Conservation (phyloP, 2,888 invertebrate species). For the Disparrhopalites patrizii region DNA sequence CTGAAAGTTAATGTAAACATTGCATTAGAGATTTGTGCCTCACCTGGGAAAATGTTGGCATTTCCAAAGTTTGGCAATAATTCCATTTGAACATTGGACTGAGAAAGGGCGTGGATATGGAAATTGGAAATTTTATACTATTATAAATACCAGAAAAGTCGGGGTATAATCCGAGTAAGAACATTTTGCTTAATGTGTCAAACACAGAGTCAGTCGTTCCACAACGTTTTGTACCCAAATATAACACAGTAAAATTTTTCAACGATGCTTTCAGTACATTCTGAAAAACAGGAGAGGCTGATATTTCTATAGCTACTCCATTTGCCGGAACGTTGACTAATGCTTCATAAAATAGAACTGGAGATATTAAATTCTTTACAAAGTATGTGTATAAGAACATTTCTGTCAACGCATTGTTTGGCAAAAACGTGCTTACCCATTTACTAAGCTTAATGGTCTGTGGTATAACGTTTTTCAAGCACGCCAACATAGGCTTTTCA, state of each 20-base stretch:
- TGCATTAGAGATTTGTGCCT: too few species aligned
- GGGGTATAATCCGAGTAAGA: conserved; percentile 74
- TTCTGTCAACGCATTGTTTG: conserved; percentile 69
- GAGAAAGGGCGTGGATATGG: conserved; percentile 85
- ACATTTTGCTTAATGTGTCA: conserved; percentile 75
- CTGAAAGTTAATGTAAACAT: too few species aligned
- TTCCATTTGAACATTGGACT: conserved; percentile 87
- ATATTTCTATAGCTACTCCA: conserved; percentile 87
- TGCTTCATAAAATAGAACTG: conserved; percentile 88
- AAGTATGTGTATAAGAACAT: conserved; percentile 89
- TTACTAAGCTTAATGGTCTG: conserved; percentile 70
- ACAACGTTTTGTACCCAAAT: conserved; percentile 75
- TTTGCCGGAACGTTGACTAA: conserved; percentile 77
- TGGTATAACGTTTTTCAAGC: conserved; percentile 75
- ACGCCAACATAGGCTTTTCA: conserved; percentile 72
- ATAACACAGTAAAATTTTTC: conserved; percentile 69
- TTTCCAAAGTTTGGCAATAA: conserved; percentile 81
- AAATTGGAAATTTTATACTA: conserved; percentile 75
- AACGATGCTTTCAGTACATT: conserved; percentile 85
- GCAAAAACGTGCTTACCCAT: conserved; percentile 94
- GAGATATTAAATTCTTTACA: conserved; percentile 90
- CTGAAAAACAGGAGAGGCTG: conserved; percentile 91
- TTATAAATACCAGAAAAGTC: conserved; percentile 69
- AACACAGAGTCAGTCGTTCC: conserved; percentile 72
- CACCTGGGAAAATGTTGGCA: conserved; percentile 64